phyloP scores from a whole-genome alignment of 2,113 vertebrate genomes.

The Lichenostomus cassidix region DNA sequence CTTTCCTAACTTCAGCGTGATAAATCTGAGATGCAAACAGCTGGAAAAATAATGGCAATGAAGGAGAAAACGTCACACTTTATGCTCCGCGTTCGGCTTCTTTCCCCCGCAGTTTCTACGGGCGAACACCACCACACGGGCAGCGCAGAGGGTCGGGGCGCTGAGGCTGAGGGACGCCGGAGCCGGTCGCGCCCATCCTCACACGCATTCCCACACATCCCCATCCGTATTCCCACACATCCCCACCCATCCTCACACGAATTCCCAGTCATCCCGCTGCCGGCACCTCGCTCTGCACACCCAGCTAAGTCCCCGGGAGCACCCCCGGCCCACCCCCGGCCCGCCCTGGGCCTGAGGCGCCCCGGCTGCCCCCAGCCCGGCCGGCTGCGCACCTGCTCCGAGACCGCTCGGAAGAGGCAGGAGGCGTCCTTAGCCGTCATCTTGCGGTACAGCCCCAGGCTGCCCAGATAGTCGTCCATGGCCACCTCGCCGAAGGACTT shows the following conservation, averaged over 20 bases:
- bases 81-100: accelerated
- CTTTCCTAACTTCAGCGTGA: conserved; percentile 84
- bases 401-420: conserved; percentile 92
- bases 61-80: accelerated
- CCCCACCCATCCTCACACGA: too few species aligned
- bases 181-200: not conserved
- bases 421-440: conserved; percentile 93
- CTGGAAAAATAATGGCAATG: not conserved
- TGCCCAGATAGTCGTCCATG: conserved; percentile 95
- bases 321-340: not conserved
- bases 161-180: not conserved
- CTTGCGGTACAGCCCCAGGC: conserved; percentile 91
- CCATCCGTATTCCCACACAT: too few species aligned
- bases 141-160: accelerated
- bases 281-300: accelerated
- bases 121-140: accelerated
- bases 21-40: conserved; percentile 88
- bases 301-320: not conserved
- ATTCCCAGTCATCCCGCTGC: too few species aligned
- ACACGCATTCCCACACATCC: accelerated
- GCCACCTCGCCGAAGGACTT: conserved; percentile 80
- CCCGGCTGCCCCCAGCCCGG: not conserved
- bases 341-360: not conserved
- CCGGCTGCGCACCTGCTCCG: conserved; percentile 85
- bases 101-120: accelerated